These are phyloP conservation scores for Pachyuromys duprasi DNA, from an alignment of 2,797 vertebrate genomes.

Conservation along the genomic window DNA sequence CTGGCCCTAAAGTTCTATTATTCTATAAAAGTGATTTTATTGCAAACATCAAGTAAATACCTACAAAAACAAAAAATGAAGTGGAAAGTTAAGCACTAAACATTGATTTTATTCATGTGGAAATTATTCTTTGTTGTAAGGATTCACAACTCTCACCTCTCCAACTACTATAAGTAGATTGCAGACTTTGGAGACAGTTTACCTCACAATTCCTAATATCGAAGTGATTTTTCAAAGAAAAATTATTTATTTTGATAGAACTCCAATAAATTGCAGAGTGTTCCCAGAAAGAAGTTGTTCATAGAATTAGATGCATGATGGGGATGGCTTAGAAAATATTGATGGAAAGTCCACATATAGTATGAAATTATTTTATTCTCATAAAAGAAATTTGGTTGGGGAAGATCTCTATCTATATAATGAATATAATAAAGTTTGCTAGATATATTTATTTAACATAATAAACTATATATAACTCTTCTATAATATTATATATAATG, in stretches of 20 bases:
- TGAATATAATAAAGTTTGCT: neutral
- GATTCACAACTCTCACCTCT: neutral
- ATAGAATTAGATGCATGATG: neutral
- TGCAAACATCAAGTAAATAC: conserved; percentile 12
- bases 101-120: neutral
- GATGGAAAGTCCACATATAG: neutral
- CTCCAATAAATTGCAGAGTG: neutral
- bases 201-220: neutral
- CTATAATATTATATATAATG: neutral
- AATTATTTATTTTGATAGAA: conserved; percentile 22
- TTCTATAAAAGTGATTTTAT: conserved; percentile 7
- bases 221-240: conserved; percentile 29
- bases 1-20: neutral
- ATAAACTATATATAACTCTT: neutral
- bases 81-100: neutral
- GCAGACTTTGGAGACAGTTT: conserved; percentile 5
- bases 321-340: conserved; percentile 40
- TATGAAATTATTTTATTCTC: conserved; percentile 11
- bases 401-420: too few species aligned
- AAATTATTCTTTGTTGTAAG: neutral
- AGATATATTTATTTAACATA: neutral
- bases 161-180: neutral
- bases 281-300: neutral
- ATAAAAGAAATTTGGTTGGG: neutral
- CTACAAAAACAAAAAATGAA: conserved; percentile 28